Evolutionary conservation across 2,797 vertebrate genomes (phyloP).

Genomic region (Diglossa cyanea): DNA sequence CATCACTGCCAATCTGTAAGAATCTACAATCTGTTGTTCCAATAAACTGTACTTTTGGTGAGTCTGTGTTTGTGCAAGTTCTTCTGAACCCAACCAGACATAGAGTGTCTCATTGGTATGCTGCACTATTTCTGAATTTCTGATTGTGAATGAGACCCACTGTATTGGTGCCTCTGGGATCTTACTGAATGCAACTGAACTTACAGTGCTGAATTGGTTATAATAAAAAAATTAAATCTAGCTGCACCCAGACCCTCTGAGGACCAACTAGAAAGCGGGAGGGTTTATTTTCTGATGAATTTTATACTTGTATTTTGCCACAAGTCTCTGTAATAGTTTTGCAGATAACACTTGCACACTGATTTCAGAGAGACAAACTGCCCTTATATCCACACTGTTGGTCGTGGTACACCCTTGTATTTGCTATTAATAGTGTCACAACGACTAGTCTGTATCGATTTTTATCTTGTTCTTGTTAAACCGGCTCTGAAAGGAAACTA

Average conservation of each 20-base stretch:
- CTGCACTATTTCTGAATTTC: not conserved
- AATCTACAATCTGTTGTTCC: not conserved
- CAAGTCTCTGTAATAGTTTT: not conserved
- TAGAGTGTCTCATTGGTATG: no score
- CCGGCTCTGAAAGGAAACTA: not conserved
- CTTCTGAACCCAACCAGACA: not conserved
- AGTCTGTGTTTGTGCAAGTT: not conserved
- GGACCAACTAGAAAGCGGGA: not conserved
- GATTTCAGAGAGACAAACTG: not conserved
- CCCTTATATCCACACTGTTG: not conserved
- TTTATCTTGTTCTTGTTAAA: constrained; percentile 3
- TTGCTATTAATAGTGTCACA: not conserved
- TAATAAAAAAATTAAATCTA: not conserved
- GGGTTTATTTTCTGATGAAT: not conserved
- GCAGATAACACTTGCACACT: not conserved
- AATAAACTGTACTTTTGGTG: not conserved
- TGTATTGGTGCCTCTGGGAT: not conserved
- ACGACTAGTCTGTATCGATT: not conserved
- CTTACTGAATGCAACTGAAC: not conserved
- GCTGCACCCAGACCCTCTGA: not conserved
- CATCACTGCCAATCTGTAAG: not conserved
- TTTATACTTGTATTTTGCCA: not conserved
- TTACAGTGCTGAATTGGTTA: not conserved
- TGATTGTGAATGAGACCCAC: not conserved
- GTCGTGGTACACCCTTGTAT: not conserved